Percentiles rank a stretch among this genome's conserved stretches.
These are phyloP conservation scores for Martes martes DNA, from an alignment of 2,113 vertebrate genomes.

Conservation along the genomic window DNA sequence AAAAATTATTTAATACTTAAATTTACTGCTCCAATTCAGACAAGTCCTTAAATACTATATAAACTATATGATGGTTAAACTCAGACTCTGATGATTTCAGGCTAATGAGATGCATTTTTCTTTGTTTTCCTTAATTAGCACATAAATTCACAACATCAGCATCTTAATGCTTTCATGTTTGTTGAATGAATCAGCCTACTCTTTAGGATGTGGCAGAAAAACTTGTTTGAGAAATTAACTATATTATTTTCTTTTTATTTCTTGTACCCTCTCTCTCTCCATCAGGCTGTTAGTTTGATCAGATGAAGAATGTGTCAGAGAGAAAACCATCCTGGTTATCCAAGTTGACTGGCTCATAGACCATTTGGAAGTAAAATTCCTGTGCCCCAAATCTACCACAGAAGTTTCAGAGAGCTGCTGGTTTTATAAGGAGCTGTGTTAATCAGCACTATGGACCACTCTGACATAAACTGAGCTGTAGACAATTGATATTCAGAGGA, in stretches of 20 bases:
- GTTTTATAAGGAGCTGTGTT: not conserved
- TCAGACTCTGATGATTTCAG: not conserved
- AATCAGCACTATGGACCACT: not conserved
- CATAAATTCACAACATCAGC: not conserved
- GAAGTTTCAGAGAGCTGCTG: not conserved
- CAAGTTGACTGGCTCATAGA: not conserved
- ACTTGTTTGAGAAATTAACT: constrained; percentile 11
- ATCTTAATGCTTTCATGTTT: not conserved
- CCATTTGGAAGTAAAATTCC: not conserved
- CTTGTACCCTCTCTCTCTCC: not conserved
- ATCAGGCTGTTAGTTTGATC: not conserved
- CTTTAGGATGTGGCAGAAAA: not conserved
- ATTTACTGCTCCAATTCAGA: not conserved
- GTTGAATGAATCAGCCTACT: constrained; percentile 17
- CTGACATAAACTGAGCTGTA: not conserved
- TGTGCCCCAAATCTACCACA: not conserved
- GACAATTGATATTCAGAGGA: not conserved
- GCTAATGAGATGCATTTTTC: constrained; percentile 8
- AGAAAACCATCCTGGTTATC: not conserved
- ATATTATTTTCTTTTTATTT: not conserved
- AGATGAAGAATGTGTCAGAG: not conserved
- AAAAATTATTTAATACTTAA: not conserved
- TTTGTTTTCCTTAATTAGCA: constrained; percentile 26
- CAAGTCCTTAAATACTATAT: not conserved
- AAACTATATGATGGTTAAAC: not conserved